Evolutionary conservation across 2,113 vertebrate genomes (phyloP), one percentile per base, ranked within the genome.

Genomic region (Platichthys stellatus): DNA sequence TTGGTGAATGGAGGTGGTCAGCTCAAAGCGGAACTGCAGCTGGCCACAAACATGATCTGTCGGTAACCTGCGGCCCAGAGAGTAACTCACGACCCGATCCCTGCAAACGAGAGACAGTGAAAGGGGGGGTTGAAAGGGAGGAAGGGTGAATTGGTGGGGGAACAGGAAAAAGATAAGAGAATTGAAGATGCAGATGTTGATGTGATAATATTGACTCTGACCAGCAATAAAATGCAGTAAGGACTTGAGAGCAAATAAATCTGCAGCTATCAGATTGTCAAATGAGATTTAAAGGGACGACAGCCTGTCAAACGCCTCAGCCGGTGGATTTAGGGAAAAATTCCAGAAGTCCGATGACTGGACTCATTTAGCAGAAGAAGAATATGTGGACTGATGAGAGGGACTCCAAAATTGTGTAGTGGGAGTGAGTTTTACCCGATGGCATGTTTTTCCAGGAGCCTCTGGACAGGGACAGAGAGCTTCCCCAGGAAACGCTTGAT

Each of bases 401-500:
- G 18, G 18, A 10, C 8, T 38, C 35, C 35, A 38, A 9, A 38
- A 9, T 4, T 51, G 49, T 20, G 49, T 20, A 7, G 18, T 54
- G 20, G 51, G 14, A 12, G 43, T 45, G 18, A 21, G 47, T 43
- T 64, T 80, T 96, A 99, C 98, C 98, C 97, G 24, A 99, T 99
- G 61, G 98, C 98, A 26, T 99, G 96, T 91, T 97, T 98, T 85
- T 99, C 98, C 92, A 99, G 89, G 54, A 99, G 95, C 74, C 98
- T 96, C 72, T 99, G 98, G 10, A 99, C 98, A 0, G 98, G 98
- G 89, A 99, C 96, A 0, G 96, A 97, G 51, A 99, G 93, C 88
- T 98, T 99, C 82, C 98, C 98, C 81, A 99, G 93, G 89, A 99
- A 99, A 54, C 98, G 96, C 47, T 98, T 98, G 94, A 99, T 99